A percentile compares a stretch with the other conserved stretches of the same genome.
phyloP scores from a whole-genome alignment of 2,797 vertebrate species.

The Epinephelus coioides region DNA sequence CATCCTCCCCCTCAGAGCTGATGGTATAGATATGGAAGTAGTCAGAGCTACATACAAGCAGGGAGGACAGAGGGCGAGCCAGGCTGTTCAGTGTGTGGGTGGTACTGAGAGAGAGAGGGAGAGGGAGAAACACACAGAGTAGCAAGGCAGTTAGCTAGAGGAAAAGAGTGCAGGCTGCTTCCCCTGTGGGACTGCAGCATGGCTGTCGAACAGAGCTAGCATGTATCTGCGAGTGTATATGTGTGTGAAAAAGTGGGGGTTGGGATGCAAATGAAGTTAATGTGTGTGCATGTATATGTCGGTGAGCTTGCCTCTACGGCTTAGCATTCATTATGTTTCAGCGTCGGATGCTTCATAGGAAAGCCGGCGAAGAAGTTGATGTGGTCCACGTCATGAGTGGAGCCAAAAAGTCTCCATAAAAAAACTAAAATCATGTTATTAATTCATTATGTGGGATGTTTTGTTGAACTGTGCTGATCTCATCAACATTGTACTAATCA shows the following conservation, averaged over 20 bases:
- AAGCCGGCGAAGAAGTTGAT: neutral
- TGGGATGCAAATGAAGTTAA: slow-evolving; percentile 75
- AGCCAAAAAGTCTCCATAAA: slow-evolving; percentile 2
- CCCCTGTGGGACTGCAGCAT: slow-evolving; percentile 81
- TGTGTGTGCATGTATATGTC: slow-evolving; percentile 57
- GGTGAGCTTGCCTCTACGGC: slow-evolving; percentile 17
- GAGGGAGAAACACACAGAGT: slow-evolving; percentile 59
- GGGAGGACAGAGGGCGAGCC: slow-evolving; percentile 79
- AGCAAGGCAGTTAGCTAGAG: slow-evolving; percentile 69
- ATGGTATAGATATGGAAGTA: slow-evolving; percentile 78
- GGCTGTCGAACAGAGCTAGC: slow-evolving; percentile 62
- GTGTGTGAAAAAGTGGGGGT: slow-evolving; percentile 72
- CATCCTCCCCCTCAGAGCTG: slow-evolving; percentile 71
- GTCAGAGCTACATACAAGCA: slow-evolving; percentile 59
- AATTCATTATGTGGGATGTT: neutral
- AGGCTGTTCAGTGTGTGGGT: slow-evolving; percentile 84
- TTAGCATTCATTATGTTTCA: slow-evolving; percentile 24
- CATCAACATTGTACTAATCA: neutral
- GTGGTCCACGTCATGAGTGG: neutral
- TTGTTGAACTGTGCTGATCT: neutral
- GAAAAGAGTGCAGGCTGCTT: slow-evolving; percentile 74
- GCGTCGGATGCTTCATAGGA: neutral
- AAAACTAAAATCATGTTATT: slow-evolving; percentile 8
- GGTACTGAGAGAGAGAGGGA: slow-evolving; percentile 65
- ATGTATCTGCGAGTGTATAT: slow-evolving; percentile 62